phyloP scores from a whole-genome alignment of 2,888 invertebrate genomes.

The Eucera pruinosa region DNA sequence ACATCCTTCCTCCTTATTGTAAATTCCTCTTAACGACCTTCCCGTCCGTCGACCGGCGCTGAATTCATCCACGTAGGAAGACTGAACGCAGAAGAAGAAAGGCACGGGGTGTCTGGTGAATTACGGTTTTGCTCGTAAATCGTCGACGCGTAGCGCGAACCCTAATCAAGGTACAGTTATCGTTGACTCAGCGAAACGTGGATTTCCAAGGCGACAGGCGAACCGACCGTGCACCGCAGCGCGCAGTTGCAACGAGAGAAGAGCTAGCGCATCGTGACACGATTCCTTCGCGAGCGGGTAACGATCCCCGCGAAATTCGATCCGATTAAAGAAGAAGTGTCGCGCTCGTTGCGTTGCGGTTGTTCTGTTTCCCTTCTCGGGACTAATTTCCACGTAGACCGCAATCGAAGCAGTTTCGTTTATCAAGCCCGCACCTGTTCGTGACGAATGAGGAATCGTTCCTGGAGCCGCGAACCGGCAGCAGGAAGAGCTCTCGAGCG shows the following conservation, averaged over 20 bases:
- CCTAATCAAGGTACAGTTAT: slow-evolving; percentile 44
- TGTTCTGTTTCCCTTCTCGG: slow-evolving; percentile 15
- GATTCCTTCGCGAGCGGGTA: slow-evolving; percentile 28
- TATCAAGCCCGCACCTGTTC: slow-evolving; percentile 65
- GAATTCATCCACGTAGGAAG: background rate
- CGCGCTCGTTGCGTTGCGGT: slow-evolving; percentile 12
- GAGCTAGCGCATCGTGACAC: slow-evolving; percentile 11
- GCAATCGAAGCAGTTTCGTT: slow-evolving; percentile 56
- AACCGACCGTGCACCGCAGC: too few species aligned
- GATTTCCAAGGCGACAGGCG: slow-evolving; percentile 29
- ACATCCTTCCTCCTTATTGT: background rate
- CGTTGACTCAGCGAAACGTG: slow-evolving; percentile 45
- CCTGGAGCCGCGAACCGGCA: slow-evolving; percentile 37
- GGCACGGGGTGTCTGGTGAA: background rate
- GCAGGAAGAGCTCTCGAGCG: slow-evolving; percentile 30
- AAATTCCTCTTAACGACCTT: background rate
- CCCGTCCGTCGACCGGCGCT: background rate
- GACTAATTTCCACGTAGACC: slow-evolving; percentile 57
- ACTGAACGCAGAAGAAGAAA: background rate
- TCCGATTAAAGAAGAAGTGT: slow-evolving; percentile 36
- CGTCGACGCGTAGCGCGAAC: background rate
- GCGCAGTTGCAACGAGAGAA: background rate
- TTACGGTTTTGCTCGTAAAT: slow-evolving; percentile 25
- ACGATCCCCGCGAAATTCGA: slow-evolving; percentile 51
- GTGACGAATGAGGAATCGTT: slow-evolving; percentile 67